phyloP scores from a whole-genome alignment of 2,113 vertebrate species.

The Otus sunia region DNA sequence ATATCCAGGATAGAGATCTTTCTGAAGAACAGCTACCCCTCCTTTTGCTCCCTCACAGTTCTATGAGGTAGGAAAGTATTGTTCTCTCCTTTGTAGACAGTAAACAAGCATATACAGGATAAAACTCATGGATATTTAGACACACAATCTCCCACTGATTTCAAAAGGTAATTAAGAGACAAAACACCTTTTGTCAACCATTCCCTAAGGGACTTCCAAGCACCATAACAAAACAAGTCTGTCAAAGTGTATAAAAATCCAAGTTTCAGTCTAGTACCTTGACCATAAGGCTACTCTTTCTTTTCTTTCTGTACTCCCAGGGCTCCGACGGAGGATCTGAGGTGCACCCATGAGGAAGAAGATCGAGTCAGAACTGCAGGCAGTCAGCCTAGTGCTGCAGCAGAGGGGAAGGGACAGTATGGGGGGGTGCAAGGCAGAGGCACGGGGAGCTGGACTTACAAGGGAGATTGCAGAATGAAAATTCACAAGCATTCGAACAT shows the following conservation, averaged over 20 bases:
- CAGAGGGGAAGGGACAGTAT: neutral
- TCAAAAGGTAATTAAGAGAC: neutral
- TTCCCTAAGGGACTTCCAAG: neutral
- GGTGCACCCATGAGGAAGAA: neutral
- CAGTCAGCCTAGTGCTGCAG: neutral
- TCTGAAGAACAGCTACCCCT: neutral
- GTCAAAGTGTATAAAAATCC: neutral
- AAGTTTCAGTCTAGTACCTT: neutral
- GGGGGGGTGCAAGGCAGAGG: neutral
- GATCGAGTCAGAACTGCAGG: neutral
- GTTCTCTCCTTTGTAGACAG: neutral
- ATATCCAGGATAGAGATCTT: neutral
- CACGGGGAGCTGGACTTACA: neutral
- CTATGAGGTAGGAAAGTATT: neutral
- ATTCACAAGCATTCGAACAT: neutral
- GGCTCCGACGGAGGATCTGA: neutral
- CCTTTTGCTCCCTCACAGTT: neutral
- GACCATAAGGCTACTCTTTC: neutral
- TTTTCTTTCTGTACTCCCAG: neutral
- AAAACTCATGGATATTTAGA: neutral
- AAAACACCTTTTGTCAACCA: neutral
- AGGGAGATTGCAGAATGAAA: neutral
- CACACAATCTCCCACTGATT: neutral
- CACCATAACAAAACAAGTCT: neutral
- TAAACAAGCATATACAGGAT: neutral